A percentile compares a stretch with the other conserved stretches of the same genome.
These are phyloP conservation scores for Calyptommatus sinebrachiatus DNA, from an alignment of 2,113 vertebrate species.

Conservation along the genomic window DNA sequence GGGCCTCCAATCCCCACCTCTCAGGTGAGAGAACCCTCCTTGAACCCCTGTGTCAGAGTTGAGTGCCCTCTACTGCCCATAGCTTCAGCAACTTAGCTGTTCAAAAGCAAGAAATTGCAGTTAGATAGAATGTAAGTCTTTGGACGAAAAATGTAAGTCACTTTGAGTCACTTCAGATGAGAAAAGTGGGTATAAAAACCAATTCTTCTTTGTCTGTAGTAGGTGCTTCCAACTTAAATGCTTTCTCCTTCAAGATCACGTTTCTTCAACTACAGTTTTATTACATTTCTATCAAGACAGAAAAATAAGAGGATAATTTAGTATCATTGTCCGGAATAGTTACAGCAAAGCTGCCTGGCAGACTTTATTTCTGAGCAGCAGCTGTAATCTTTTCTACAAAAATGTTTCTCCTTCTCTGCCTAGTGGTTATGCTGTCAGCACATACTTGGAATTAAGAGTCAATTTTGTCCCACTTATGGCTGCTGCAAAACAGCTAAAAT, in stretches of 20 bases:
- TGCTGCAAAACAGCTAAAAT: background rate
- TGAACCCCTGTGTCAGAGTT: too few relatives aligned
- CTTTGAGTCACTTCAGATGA: too few relatives aligned
- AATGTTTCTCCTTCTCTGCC: background rate
- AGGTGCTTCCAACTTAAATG: background rate
- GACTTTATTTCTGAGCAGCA: background rate
- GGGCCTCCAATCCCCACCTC: too few relatives aligned
- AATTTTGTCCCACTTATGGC: background rate
- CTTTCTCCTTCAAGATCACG: background rate
- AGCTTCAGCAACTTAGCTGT: too few relatives aligned
- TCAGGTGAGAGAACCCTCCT: too few relatives aligned
- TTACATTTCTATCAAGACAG: background rate
- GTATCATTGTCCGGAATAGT: background rate
- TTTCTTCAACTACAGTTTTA: background rate
- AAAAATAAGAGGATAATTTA: background rate
- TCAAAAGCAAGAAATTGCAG: too few relatives aligned
- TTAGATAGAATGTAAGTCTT: too few relatives aligned
- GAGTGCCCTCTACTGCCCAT: too few relatives aligned
- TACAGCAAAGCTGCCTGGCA: background rate
- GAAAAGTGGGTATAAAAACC: too few relatives aligned
- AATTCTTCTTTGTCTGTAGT: background rate
- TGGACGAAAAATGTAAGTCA: too few relatives aligned
- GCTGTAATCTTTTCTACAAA: background rate
- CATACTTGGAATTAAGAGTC: background rate
- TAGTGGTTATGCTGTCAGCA: background rate